A percentile compares a stretch with the other conserved stretches of the same genome.
Evolutionary conservation across 1,140 invertebrate species (phyloP).

Genomic region (Protaetia brevitarsis): DNA sequence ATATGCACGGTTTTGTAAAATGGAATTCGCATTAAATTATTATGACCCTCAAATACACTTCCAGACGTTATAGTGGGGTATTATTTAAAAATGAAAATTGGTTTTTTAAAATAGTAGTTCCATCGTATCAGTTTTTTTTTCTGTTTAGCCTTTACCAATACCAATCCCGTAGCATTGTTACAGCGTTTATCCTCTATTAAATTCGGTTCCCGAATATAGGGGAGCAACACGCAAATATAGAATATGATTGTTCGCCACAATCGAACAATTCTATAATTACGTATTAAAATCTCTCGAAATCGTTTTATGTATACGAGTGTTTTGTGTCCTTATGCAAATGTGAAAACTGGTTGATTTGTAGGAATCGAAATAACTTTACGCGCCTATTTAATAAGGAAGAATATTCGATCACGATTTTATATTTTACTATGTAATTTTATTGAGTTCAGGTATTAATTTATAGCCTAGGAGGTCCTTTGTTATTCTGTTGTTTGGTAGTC

Average conservation of each 20-base stretch:
- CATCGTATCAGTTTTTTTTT: too few species aligned
- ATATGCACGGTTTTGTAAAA: background rate
- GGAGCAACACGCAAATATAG: background rate
- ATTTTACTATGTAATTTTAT: conserved; percentile 12
- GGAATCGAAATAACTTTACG: background rate
- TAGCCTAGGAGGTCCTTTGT: conserved; percentile 5
- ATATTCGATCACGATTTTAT: background rate
- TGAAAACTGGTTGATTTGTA: too few species aligned
- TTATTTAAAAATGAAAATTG: background rate
- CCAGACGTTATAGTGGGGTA: background rate
- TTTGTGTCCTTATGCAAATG: background rate
- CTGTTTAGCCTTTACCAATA: too few species aligned
- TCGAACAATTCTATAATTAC: conserved; percentile 9
- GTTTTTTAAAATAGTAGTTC: background rate
- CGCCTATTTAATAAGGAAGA: background rate
- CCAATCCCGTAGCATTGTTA: background rate
- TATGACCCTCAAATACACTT: background rate
- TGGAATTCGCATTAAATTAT: background rate
- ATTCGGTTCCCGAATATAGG: background rate
- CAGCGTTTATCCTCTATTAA: background rate
- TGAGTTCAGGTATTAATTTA: background rate
- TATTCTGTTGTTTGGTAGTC: too few species aligned
- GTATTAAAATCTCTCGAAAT: conserved; percentile 3
- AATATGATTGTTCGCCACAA: background rate
- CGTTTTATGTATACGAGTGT: background rate